Conservation (phyloP, 2,113 vertebrate genomes). For the Hymenochirus boettgeri region DNA sequence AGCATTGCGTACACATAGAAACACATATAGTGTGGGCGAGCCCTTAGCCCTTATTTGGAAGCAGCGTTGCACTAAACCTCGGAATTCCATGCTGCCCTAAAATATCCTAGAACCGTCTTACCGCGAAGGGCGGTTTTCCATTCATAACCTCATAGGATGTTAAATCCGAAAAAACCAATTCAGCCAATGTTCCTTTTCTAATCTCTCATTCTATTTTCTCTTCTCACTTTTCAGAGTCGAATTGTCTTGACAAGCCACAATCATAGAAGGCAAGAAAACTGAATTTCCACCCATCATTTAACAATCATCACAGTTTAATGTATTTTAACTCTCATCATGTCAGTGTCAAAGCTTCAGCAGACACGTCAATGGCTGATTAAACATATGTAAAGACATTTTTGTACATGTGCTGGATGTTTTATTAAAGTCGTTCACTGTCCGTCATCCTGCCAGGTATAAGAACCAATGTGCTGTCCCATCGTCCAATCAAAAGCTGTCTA, state of each 20-base stretch:
- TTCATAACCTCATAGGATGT: too few relatives aligned
- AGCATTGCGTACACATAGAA: too few relatives aligned
- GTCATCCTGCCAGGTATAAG: too few relatives aligned
- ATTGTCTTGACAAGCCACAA: conserved; percentile 15
- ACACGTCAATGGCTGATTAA: conserved; percentile 20
- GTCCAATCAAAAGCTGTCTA: too few relatives aligned
- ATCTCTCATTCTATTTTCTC: conserved; percentile 2
- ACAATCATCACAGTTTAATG: neutral
- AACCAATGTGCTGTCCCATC: too few relatives aligned
- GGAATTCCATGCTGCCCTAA: too few relatives aligned
- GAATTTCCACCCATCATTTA: conserved; percentile 13
- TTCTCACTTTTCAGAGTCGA: conserved; percentile 26
- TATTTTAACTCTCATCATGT: conserved; percentile 2
- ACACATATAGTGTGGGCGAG: too few relatives aligned
- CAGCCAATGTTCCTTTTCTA: neutral
- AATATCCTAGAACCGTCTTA: too few relatives aligned
- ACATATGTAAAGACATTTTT: neutral
- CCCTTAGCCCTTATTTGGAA: too few relatives aligned
- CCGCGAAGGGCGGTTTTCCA: too few relatives aligned
- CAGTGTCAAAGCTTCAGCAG: conserved; percentile 33
- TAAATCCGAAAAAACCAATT: too few relatives aligned
- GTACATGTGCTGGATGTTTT: neutral
- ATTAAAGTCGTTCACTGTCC: neutral
- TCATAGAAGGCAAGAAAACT: conserved; percentile 5
- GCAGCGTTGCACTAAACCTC: too few relatives aligned